Conservation (phyloP, 64 coral and sea anemone genomes). For the Stylophora pistillata region DNA sequence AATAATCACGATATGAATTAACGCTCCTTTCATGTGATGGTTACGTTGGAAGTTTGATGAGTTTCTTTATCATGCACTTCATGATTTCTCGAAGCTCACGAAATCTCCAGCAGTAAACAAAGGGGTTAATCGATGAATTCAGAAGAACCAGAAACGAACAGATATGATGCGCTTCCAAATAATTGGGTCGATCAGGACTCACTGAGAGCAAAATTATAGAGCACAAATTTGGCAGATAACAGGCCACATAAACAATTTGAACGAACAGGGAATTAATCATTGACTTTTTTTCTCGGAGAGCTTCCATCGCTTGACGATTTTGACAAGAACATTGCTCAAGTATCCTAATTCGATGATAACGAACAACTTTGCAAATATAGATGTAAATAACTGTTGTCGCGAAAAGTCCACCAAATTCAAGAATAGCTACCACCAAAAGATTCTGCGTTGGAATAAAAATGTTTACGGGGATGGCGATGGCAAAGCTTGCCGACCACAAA, state of each 20-base stretch:
- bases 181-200: not conserved
- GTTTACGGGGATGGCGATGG: not conserved
- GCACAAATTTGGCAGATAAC: constrained; percentile 6
- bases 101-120: constrained; percentile 44
- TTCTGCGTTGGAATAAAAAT: not conserved
- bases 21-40: no score
- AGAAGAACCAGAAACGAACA: not conserved
- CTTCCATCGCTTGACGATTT: constrained; percentile 14
- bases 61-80: not conserved
- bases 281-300: not conserved
- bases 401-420: not conserved
- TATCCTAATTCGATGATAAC: constrained; percentile 1
- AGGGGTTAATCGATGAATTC: constrained; percentile 22
- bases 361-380: constrained; percentile 1
- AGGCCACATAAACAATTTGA: not conserved
- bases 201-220: not conserved
- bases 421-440: not conserved
- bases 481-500: constrained; percentile 5
- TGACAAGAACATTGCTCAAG: not conserved
- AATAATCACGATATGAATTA: no score
- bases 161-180: not conserved
- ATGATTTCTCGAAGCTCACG: constrained; percentile 20
- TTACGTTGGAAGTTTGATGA: not conserved
- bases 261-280: not conserved
- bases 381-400: not conserved